Percentiles rank a stretch among this genome's conserved stretches.
Conservation (phyloP, 2,888 invertebrate species). For the Azorinus chamasolen region DNA sequence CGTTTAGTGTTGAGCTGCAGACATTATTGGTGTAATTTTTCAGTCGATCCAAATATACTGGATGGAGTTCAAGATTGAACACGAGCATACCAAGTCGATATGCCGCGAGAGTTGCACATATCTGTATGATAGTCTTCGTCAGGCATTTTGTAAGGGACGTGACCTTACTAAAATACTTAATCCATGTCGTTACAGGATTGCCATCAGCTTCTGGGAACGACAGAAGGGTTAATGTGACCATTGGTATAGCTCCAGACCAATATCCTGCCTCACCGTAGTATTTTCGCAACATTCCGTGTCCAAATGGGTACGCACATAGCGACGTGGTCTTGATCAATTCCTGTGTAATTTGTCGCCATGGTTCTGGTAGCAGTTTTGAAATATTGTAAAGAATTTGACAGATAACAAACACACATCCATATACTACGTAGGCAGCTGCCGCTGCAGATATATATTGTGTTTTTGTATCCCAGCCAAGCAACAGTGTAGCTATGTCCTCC, state of each 20-base stretch:
- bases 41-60: conserved; percentile 48
- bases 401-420: no score
- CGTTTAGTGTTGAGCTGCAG: conserved; percentile 69
- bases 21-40: conserved; percentile 45
- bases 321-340: conserved; percentile 72
- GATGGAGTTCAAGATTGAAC: conserved; percentile 63
- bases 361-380: no score
- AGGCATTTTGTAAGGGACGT: conserved; percentile 56
- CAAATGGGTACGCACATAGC: conserved; percentile 70
- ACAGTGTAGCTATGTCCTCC: no score
- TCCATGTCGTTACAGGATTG: conserved; percentile 62
- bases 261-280: conserved; percentile 67
- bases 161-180: conserved; percentile 51
- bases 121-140: conserved; percentile 57
- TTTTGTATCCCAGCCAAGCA: no score
- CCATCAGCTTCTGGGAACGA: conserved; percentile 61
- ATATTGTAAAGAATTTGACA: no score
- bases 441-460: no score
- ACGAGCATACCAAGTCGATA: conserved; percentile 66
- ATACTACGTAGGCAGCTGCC: no score
- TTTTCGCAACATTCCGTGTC: conserved; percentile 69
- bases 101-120: conserved; percentile 64
- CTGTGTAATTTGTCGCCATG: no score
- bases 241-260: conserved; percentile 60
- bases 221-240: conserved; percentile 46